Evolutionary conservation across 2,888 invertebrate genomes (phyloP).

Genomic region (Nephrotoma appendiculata): DNA sequence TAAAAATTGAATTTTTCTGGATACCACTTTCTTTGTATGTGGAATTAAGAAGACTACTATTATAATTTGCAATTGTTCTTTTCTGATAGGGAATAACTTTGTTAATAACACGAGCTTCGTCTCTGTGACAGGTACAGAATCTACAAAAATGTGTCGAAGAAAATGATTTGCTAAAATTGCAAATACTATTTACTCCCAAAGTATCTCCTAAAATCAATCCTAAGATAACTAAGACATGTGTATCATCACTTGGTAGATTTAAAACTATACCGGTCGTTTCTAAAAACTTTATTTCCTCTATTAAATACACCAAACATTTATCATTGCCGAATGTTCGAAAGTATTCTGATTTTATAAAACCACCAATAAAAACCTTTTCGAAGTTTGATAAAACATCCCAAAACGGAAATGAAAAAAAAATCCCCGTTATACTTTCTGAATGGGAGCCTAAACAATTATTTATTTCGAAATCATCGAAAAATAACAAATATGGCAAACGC

Average conservation of each 20-base stretch:
- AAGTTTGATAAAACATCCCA: background rate
- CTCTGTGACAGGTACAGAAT: background rate
- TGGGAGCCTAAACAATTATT: constrained; percentile 18
- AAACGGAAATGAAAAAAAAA: constrained; percentile 4
- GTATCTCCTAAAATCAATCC: background rate
- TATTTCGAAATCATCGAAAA: constrained; percentile 18
- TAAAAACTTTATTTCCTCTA: background rate
- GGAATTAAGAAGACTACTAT: constrained; percentile 8
- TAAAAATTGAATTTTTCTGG: background rate
- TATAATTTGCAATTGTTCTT: constrained; percentile 12
- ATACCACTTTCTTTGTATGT: constrained; percentile 13
- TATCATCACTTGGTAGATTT: background rate
- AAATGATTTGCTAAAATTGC: too few relatives aligned
- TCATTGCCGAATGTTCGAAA: background rate
- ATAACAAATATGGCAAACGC: constrained; percentile 14
- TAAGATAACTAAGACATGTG: background rate
- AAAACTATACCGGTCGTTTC: too few relatives aligned
- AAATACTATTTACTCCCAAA: background rate
- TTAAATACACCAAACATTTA: background rate
- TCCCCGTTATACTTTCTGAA: constrained; percentile 13
- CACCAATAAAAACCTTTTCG: background rate
- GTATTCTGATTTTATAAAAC: background rate
- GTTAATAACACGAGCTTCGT: background rate
- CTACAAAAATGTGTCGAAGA: background rate
- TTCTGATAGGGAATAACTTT: constrained; percentile 8